phyloP scores from a whole-genome alignment of 2,888 invertebrate species.

The Himalopsyche kuldschensis region DNA sequence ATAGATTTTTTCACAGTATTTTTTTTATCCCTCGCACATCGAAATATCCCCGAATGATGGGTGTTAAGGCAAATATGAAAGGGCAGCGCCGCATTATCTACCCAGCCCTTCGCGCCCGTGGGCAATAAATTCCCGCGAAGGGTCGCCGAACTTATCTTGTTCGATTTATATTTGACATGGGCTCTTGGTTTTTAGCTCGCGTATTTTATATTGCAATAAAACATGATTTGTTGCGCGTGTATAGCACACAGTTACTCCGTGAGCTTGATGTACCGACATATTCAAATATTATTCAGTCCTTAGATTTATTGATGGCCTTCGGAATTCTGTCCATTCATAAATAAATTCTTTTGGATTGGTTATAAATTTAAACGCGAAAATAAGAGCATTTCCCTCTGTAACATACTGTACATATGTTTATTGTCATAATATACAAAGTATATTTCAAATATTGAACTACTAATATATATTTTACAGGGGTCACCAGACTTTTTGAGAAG shows the following conservation, averaged over 20 bases:
- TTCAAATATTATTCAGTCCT: background rate
- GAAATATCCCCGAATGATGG: background rate
- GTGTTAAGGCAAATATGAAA: background rate
- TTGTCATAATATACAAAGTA: no score
- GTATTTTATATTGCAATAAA: constrained; percentile 8
- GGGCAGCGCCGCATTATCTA: background rate
- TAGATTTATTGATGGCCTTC: background rate
- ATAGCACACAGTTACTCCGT: background rate
- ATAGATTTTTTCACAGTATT: background rate
- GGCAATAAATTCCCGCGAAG: constrained; percentile 20
- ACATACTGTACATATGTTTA: no score
- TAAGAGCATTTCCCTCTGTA: no score
- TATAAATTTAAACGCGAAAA: no score
- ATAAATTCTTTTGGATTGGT: background rate
- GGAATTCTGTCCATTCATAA: background rate
- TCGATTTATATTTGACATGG: constrained; percentile 27
- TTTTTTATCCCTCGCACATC: background rate
- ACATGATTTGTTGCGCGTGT: background rate
- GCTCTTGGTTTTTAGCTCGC: background rate
- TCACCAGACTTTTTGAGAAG: no score
- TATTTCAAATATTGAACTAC: no score
- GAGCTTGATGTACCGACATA: background rate
- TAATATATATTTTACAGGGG: no score
- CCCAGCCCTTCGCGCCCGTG: background rate
- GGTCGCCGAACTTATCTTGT: constrained; percentile 8